Conservation (phyloP, 2,797 vertebrate genomes). For the Tinamus major region DNA sequence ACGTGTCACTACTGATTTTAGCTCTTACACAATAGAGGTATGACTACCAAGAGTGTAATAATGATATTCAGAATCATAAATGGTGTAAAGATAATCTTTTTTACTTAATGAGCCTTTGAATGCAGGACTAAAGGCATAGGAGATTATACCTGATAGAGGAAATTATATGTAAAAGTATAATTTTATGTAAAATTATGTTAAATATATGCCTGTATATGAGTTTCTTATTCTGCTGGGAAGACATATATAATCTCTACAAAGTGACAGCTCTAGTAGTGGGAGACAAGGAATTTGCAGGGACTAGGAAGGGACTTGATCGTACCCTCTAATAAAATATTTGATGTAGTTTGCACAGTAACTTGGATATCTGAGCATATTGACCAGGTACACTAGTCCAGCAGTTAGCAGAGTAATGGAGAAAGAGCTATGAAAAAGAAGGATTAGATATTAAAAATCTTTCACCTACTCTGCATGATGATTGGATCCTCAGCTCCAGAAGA, state of each 20-base stretch:
- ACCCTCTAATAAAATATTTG: background rate
- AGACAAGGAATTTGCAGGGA: background rate
- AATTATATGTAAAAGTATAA: background rate
- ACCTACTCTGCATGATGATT: background rate
- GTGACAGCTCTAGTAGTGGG: background rate
- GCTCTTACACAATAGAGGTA: background rate
- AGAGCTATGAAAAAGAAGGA: background rate
- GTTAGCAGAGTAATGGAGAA: background rate
- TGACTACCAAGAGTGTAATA: background rate
- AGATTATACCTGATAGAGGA: background rate
- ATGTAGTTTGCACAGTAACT: background rate
- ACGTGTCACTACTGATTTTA: background rate
- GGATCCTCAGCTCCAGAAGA: background rate
- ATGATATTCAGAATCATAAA: background rate
- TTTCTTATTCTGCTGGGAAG: background rate
- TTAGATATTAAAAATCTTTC: background rate
- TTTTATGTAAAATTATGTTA: constrained; percentile 50
- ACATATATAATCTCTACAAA: background rate
- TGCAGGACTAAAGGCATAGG: background rate
- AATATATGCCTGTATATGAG: background rate
- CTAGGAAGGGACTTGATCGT: background rate
- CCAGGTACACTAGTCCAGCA: background rate
- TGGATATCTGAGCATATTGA: background rate
- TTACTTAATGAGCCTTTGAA: background rate
- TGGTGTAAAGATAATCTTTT: background rate